Conservation (phyloP, 2,888 invertebrate genomes). For the Perizoma affinitatum region DNA sequence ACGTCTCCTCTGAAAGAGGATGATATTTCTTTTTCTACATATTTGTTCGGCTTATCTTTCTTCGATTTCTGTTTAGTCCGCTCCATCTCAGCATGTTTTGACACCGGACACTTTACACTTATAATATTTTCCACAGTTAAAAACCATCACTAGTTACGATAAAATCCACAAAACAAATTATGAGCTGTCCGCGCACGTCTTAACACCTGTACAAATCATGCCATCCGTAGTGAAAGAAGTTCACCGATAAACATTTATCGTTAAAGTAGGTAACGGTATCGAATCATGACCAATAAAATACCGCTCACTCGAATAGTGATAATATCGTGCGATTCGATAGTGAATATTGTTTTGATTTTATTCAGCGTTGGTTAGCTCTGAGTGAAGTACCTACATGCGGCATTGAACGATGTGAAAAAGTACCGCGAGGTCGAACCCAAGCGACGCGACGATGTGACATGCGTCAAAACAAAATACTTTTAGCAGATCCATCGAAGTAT, state of each 20-base stretch:
- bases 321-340: constrained; percentile 32
- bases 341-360: constrained; percentile 37
- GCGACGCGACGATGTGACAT: too few species aligned
- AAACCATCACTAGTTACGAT: constrained; percentile 39
- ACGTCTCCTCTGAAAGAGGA: constrained; percentile 62
- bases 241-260: constrained; percentile 64
- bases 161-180: constrained; percentile 47
- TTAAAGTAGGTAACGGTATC: constrained; percentile 44
- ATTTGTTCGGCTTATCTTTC: constrained; percentile 60
- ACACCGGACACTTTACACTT: constrained; percentile 30
- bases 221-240: constrained; percentile 60
- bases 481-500: too few species aligned
- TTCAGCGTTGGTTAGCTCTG: constrained; percentile 17
- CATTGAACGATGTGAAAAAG: constrained; percentile 30
- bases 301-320: constrained; percentile 29
- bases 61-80: constrained; percentile 63
- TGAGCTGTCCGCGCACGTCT: constrained; percentile 54
- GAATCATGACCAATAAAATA: constrained; percentile 44
- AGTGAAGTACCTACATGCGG: constrained; percentile 1
- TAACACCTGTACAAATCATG: constrained; percentile 71
- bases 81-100: constrained; percentile 57
- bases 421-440: constrained; percentile 39
- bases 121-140: constrained; percentile 28
- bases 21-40: constrained; percentile 58
- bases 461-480: too few species aligned